Evolutionary conservation across 2,113 vertebrate species (phyloP), one percentile per base, ranked within the genome.

Genomic region (Lepisosteus osseus): DNA sequence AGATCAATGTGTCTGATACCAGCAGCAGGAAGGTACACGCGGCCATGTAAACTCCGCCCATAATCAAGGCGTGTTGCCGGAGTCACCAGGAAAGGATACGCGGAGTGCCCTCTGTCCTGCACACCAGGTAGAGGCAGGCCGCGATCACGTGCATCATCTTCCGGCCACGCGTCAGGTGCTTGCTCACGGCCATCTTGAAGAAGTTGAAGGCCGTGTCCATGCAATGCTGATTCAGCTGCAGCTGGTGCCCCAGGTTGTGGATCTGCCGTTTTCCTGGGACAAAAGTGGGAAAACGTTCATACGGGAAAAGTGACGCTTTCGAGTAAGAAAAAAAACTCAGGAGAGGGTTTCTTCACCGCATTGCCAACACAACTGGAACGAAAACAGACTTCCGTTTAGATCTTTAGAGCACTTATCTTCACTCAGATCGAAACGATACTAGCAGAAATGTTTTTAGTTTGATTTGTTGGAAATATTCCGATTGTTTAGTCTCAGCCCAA

Each of bases 131-230:
- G 74, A 99, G 90, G 57, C 97, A 99, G 12, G 97, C 97, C 0
- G 97, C 97, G 2, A 95, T 84, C 4, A 98, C 91, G 0, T 99
- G 96, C 0, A 87, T 72, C 71, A 92, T 85, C 82, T 88, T 95
- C n/a, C 95, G 90, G 0, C 97, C 96, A 0, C 90, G 87, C 0
- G 97, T 99, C 55, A 99, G 85, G 44, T 92, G 94, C 59, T 95
- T 97, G 83, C 80, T 87, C 65, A 98, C 94, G 0, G 97, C 97
- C 96, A 99, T 99, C 92, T 96, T 96, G 90, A 97, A 99, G 88
- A 99, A 99, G 86, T 98, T 99, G 82, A 95, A 95, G 70, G 97
- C 97, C 0, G 95, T 99, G 85, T 99, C 94, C 82, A 99, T 83
- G 72, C 97, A 98, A 71, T 98, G 97, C 9, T 96, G 89, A 85